Percentiles rank a stretch among this genome's conserved stretches.
Evolutionary conservation across 2,888 invertebrate species (phyloP).

Genomic region (Bibio marci): DNA sequence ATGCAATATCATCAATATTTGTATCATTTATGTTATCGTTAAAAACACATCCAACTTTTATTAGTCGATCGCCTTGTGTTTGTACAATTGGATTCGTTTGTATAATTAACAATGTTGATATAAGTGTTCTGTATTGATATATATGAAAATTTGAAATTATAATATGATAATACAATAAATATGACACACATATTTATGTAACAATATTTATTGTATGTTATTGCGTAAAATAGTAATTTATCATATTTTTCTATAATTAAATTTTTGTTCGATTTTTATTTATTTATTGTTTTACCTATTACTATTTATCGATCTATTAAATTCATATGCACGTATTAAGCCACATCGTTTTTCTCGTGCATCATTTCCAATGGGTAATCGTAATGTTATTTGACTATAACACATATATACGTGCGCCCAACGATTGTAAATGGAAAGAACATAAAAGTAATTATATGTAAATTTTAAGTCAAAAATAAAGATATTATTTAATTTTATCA

Average conservation of each 20-base stretch:
- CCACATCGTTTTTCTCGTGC: constrained; percentile 26
- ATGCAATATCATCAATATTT: constrained; percentile 33
- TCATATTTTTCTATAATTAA: too few relatives aligned
- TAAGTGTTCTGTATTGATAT: constrained; percentile 43
- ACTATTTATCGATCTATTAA: constrained; percentile 21
- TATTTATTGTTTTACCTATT: constrained; percentile 16
- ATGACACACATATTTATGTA: too few relatives aligned
- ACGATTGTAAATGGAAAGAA: constrained; percentile 12
- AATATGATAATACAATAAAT: neutral
- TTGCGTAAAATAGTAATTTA: too few relatives aligned
- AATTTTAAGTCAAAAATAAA: neutral
- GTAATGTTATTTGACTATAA: constrained; percentile 15
- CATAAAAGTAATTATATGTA: neutral
- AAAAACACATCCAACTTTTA: constrained; percentile 63
- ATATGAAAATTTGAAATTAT: constrained; percentile 2
- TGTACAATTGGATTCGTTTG: constrained; percentile 75
- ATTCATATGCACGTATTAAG: constrained; percentile 26
- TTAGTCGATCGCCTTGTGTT: constrained; percentile 65
- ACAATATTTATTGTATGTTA: too few relatives aligned
- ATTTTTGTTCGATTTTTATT: neutral
- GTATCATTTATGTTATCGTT: constrained; percentile 22
- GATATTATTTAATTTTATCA: neutral
- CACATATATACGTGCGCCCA: too few relatives aligned
- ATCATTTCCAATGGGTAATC: constrained; percentile 24
- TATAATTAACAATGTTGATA: constrained; percentile 58